Evolutionary conservation across 2,888 invertebrate species (phyloP).

Genomic region (Sphinx pinastri): DNA sequence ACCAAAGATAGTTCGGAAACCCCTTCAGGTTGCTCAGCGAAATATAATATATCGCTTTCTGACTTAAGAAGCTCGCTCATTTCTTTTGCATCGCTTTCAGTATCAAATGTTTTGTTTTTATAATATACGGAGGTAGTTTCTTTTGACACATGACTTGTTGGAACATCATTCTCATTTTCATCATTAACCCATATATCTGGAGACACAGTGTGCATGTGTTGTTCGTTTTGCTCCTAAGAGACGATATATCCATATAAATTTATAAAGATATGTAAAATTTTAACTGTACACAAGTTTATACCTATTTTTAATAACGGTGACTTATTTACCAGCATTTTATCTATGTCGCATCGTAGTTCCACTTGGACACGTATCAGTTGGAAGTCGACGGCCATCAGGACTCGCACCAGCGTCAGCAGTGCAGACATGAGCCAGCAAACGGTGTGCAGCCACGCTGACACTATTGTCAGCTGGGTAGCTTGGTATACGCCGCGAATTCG

Average conservation of each 20-base stretch:
- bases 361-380: slow-evolving; percentile 65
- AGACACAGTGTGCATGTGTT: slow-evolving; percentile 61
- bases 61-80: background rate
- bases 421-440: slow-evolving; percentile 71
- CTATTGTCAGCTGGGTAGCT: slow-evolving; percentile 67
- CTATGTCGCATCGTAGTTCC: slow-evolving; percentile 62
- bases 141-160: slow-evolving; percentile 22
- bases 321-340: slow-evolving; percentile 63
- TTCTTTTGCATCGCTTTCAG: slow-evolving; percentile 23
- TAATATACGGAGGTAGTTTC: slow-evolving; percentile 27
- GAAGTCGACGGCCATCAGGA: slow-evolving; percentile 71
- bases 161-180: slow-evolving; percentile 28
- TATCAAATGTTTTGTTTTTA: slow-evolving; percentile 11
- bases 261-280: too few relatives aligned
- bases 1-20: slow-evolving; percentile 53
- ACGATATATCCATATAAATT: background rate
- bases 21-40: slow-evolving; percentile 32
- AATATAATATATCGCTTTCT: slow-evolving; percentile 41
- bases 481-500: slow-evolving; percentile 76
- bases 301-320: slow-evolving; percentile 9
- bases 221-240: slow-evolving; percentile 63
- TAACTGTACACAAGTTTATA: background rate
- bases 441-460: slow-evolving; percentile 76
- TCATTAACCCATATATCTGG: slow-evolving; percentile 45
- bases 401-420: slow-evolving; percentile 55